phyloP scores from a whole-genome alignment of 1,140 invertebrate species.

The Drosophila punjabiensis region DNA sequence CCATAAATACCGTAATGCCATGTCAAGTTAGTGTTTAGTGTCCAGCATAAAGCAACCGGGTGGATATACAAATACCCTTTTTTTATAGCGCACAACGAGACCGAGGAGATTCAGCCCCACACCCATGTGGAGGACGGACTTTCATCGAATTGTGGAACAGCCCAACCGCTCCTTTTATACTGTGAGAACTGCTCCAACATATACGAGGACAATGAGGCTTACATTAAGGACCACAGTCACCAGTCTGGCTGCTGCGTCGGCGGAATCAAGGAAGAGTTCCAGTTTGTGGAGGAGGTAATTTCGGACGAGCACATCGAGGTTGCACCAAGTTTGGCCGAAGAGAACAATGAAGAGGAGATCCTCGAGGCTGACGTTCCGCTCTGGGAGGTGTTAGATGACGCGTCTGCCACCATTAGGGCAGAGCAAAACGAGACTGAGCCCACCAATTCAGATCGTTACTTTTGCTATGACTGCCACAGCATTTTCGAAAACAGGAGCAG shows the following conservation, averaged over 20 bases:
- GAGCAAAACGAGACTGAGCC: slow-evolving; percentile 12
- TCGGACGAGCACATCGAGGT: slow-evolving; percentile 25
- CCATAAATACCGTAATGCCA: slow-evolving; percentile 32
- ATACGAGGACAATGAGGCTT: slow-evolving; percentile 44
- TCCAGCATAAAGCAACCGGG: background rate
- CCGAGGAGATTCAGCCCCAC: slow-evolving; percentile 3
- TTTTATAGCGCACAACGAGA: slow-evolving; percentile 15
- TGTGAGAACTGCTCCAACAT: slow-evolving; percentile 57
- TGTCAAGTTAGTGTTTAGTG: slow-evolving; percentile 43
- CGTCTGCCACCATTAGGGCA: background rate
- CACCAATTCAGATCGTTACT: slow-evolving; percentile 63
- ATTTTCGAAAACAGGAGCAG: slow-evolving; percentile 67
- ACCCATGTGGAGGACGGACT: slow-evolving; percentile 53
- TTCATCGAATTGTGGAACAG: slow-evolving; percentile 14
- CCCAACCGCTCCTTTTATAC: slow-evolving; percentile 39
- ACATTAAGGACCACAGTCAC: slow-evolving; percentile 37
- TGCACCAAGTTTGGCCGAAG: slow-evolving; percentile 1
- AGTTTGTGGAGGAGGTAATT: slow-evolving; percentile 21
- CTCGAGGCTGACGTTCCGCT: slow-evolving; percentile 50
- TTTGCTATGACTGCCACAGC: slow-evolving; percentile 76
- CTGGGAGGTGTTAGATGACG: slow-evolving; percentile 61
- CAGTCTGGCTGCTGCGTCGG: slow-evolving; percentile 8
- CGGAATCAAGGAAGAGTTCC: slow-evolving; percentile 4
- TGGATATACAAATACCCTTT: background rate
- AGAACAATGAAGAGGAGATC: slow-evolving; percentile 43